A percentile compares a stretch with the other conserved stretches of the same genome.
These are phyloP conservation scores for Doryteuthis pealeii DNA, from an alignment of 1,140 invertebrate genomes.

Conservation along the genomic window DNA sequence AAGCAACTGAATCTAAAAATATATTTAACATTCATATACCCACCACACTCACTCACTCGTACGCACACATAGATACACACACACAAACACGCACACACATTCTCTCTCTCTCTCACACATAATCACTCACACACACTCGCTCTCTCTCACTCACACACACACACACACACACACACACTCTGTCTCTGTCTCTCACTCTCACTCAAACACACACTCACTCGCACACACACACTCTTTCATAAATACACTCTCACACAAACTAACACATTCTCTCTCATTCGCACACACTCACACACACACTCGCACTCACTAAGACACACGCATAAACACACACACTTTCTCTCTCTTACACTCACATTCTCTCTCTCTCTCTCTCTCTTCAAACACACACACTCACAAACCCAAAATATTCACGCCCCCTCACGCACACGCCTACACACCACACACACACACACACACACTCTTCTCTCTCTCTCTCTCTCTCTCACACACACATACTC, in stretches of 20 bases:
- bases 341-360: no score
- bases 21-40: no score
- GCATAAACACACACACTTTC: no score
- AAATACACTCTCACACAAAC: neutral
- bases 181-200: neutral
- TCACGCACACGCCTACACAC: no score
- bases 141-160: no score
- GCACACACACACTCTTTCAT: no score
- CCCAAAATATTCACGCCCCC: neutral
- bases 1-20: no score
- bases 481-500: neutral
- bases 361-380: no score
- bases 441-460: neutral
- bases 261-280: neutral
- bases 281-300: no score
- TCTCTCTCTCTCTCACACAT: neutral
- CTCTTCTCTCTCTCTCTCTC: neutral
- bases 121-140: no score
- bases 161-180: conserved; percentile 8
- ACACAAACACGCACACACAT: neutral
- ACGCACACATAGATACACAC: neutral
- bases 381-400: neutral
- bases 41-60: neutral
- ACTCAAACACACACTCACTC: no score
- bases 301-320: neutral